Evolutionary conservation across 2,888 invertebrate species (phyloP).

Genomic region (Drosophila birchii): DNA sequence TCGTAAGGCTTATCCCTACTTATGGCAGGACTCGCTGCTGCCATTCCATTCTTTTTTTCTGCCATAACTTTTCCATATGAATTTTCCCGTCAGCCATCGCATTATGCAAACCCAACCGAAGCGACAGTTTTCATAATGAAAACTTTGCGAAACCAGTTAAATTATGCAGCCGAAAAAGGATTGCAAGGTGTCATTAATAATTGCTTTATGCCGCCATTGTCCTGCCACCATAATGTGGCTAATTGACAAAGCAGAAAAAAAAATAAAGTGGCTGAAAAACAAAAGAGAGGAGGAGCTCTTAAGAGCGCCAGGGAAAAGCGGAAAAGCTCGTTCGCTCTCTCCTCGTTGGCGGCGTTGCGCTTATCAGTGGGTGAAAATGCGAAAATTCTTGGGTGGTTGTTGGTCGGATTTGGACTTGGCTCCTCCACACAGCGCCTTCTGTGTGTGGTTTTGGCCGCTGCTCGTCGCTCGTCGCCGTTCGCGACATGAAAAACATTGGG

Average conservation of each 20-base stretch:
- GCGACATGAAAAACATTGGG: conserved; percentile 74
- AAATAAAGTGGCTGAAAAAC: not conserved
- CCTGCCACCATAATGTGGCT: conserved; percentile 34
- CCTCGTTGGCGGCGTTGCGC: conserved; percentile 1
- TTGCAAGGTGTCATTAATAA: conserved; percentile 45
- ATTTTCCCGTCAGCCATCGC: not conserved
- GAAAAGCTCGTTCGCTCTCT: conserved; percentile 30
- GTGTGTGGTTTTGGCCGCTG: conserved; percentile 30
- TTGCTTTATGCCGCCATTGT: conserved; percentile 39
- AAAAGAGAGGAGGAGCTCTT: not conserved
- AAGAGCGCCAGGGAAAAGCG: conserved; percentile 5
- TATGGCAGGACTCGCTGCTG: not conserved
- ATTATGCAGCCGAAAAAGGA: conserved; percentile 30
- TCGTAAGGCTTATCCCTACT: not conserved
- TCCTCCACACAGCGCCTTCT: conserved; percentile 30
- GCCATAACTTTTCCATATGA: conserved; percentile 1
- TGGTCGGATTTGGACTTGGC: conserved; percentile 17
- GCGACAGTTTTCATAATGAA: not conserved
- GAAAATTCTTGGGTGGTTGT: conserved; percentile 37
- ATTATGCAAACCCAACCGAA: conserved; percentile 12
- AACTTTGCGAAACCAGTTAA: conserved; percentile 22
- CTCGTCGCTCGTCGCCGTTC: conserved; percentile 26
- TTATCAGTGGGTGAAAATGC: conserved; percentile 48
- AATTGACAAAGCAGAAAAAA: conserved; percentile 24
- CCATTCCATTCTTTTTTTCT: not conserved